Percentiles rank a stretch among this genome's conserved stretches.
Conservation (phyloP, 2,113 vertebrate species). For the Plectropomus leopardus region DNA sequence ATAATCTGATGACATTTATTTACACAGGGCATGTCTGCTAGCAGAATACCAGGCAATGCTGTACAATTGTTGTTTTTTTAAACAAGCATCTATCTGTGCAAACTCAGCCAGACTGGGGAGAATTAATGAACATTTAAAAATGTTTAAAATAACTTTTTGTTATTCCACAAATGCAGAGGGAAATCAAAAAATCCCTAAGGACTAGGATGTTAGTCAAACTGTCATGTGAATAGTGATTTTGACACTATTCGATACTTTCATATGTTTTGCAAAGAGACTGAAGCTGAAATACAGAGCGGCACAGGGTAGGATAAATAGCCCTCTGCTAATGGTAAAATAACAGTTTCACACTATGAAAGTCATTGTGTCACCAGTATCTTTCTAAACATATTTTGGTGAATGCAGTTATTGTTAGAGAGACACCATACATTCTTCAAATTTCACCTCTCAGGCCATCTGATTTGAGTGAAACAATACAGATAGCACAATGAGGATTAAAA, state of each 20-base stretch:
- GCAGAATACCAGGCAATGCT: not conserved
- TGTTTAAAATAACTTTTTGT: conserved; percentile 9
- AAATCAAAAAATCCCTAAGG: not conserved
- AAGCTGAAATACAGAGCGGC: conserved; percentile 38
- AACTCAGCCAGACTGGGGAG: conserved; percentile 1
- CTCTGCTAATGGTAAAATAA: conserved; percentile 18
- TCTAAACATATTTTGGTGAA: conserved; percentile 15
- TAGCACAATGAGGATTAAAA: not conserved
- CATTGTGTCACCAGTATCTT: conserved; percentile 8
- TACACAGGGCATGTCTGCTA: conserved; percentile 36
- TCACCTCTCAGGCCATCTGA: not conserved
- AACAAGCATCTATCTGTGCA: conserved; percentile 32
- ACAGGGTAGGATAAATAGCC: not conserved
- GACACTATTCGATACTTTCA: not conserved
- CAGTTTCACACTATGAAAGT: conserved; percentile 44
- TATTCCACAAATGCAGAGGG: conserved; percentile 34
- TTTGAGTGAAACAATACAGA: not conserved
- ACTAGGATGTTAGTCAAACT: conserved; percentile 34
- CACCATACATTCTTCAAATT: conserved; percentile 8
- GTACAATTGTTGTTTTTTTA: conserved; percentile 31
- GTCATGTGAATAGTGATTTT: not conserved
- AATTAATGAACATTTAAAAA: conserved; percentile 13
- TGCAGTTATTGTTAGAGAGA: conserved; percentile 8
- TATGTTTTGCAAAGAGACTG: conserved; percentile 24
- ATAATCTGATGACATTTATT: conserved; percentile 31